phyloP scores from a whole-genome alignment of 2,888 invertebrate genomes.

The Agrochola macilenta region DNA sequence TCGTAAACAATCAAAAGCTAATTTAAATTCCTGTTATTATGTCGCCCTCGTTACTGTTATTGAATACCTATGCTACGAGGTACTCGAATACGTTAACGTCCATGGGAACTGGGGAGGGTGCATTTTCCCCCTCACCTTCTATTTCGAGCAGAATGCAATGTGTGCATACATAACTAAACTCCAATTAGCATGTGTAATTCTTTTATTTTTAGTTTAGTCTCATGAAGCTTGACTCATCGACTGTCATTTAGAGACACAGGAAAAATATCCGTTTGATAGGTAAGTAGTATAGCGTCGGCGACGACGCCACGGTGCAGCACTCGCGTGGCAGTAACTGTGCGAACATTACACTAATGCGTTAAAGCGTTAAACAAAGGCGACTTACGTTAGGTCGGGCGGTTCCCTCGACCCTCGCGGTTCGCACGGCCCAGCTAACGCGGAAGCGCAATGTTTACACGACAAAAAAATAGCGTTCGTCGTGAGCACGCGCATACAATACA shows the following conservation, averaged over 20 bases:
- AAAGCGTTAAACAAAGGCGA: conserved; percentile 86
- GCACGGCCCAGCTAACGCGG: conserved; percentile 85
- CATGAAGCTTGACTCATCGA: conserved; percentile 26
- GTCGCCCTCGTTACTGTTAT: conserved; percentile 33
- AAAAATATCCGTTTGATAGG: conserved; percentile 23
- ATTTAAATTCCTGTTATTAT: conserved; percentile 39
- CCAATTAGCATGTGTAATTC: conserved; percentile 47
- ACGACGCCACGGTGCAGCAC: conserved; percentile 18
- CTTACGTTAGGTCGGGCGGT: conserved; percentile 80
- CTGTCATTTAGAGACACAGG: conserved; percentile 31
- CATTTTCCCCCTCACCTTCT: conserved; percentile 51
- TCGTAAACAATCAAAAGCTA: conserved; percentile 30
- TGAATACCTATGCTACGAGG: conserved; percentile 31
- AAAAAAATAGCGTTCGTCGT: conserved; percentile 78
- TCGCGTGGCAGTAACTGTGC: conserved; percentile 60
- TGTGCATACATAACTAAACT: conserved; percentile 48
- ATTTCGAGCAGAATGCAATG: conserved; percentile 53
- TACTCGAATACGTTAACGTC: conserved; percentile 38
- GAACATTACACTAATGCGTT: conserved; percentile 74
- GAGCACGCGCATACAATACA: conserved; percentile 80
- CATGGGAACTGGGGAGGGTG: conserved; percentile 52
- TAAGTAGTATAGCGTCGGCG: conserved; percentile 8
- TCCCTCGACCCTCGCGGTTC: conserved; percentile 85
- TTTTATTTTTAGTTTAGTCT: conserved; percentile 28
- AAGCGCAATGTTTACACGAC: conserved; percentile 82